phyloP scores from a whole-genome alignment of 1,140 invertebrate genomes.

The Formica selysi region DNA sequence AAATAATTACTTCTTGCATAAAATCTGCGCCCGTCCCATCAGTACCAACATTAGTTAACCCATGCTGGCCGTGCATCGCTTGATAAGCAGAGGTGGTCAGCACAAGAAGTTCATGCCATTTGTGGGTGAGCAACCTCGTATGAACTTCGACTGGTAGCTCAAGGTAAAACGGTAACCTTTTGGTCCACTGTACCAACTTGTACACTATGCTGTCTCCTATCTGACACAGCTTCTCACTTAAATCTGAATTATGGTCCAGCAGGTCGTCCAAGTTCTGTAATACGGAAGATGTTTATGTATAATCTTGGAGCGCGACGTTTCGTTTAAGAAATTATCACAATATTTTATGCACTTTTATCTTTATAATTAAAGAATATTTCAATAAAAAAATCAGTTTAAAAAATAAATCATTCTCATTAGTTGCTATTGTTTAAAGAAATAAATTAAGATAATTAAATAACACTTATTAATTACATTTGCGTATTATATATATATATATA shows the following conservation, averaged over 20 bases:
- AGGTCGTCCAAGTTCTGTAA: slow-evolving; percentile 95
- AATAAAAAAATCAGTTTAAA: neutral
- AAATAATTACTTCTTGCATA: slow-evolving; percentile 90
- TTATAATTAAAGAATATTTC: neutral
- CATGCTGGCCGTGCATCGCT: slow-evolving; percentile 93
- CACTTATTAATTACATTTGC: neutral
- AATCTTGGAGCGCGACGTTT: neutral
- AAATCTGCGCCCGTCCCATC: slow-evolving; percentile 90
- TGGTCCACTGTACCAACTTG: slow-evolving; percentile 99
- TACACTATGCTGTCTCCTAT: slow-evolving; percentile 98
- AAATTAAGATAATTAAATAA: neutral
- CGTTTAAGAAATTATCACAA: neutral
- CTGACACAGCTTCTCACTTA: slow-evolving; percentile 96
- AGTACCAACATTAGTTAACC: slow-evolving; percentile 83
- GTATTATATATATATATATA: neutral
- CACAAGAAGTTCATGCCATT: slow-evolving; percentile 98
- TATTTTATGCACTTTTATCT: neutral
- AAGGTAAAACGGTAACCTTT: slow-evolving; percentile 97
- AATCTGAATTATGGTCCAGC: slow-evolving; percentile 95
- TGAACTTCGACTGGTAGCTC: slow-evolving; percentile 98
- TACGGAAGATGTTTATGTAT: neutral
- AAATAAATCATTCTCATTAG: slow-evolving; percentile 7
- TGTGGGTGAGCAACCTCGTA: slow-evolving; percentile 97
- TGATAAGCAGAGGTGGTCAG: slow-evolving; percentile 97
- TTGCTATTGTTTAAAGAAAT: neutral